A percentile compares a stretch with the other conserved stretches of the same genome.
These are phyloP conservation scores for Silurus lanzhouensis DNA, from an alignment of 2,797 vertebrate genomes.

Conservation along the genomic window DNA sequence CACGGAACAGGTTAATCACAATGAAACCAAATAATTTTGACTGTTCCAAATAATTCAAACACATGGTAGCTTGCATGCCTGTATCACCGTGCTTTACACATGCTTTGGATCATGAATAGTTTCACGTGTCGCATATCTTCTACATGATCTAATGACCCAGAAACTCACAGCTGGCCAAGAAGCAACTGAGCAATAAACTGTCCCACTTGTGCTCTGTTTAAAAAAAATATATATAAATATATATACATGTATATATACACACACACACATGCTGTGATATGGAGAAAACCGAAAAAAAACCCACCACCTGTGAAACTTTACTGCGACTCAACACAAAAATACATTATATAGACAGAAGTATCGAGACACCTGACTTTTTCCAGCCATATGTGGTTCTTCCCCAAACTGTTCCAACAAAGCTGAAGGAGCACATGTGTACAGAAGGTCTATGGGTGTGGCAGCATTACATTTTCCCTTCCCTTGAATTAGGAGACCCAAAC, in stretches of 20 bases:
- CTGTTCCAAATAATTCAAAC: not conserved
- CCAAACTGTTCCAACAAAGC: too few relatives aligned
- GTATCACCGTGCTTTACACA: not conserved
- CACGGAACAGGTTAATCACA: not conserved
- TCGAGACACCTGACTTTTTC: too few relatives aligned
- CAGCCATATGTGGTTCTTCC: too few relatives aligned
- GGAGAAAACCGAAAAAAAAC: too few relatives aligned
- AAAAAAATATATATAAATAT: not conserved
- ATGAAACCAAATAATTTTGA: not conserved
- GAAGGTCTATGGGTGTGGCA: too few relatives aligned
- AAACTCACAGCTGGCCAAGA: not conserved
- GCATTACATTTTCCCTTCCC: too few relatives aligned
- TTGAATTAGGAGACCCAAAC: too few relatives aligned
- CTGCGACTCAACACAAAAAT: too few relatives aligned
- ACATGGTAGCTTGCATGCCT: not conserved
- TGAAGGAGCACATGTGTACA: too few relatives aligned
- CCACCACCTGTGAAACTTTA: too few relatives aligned
- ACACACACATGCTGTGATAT: not conserved
- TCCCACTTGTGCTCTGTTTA: not conserved
- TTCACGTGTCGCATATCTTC: slow-evolving; percentile 1
- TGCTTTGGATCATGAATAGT: not conserved
- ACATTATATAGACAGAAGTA: too few relatives aligned
- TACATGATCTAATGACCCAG: slow-evolving; percentile 3
- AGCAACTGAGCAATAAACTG: slow-evolving; percentile 17
- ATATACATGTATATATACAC: too few relatives aligned